Conservation (phyloP, 2,113 vertebrate species). For the Elgaria multicarinata region DNA sequence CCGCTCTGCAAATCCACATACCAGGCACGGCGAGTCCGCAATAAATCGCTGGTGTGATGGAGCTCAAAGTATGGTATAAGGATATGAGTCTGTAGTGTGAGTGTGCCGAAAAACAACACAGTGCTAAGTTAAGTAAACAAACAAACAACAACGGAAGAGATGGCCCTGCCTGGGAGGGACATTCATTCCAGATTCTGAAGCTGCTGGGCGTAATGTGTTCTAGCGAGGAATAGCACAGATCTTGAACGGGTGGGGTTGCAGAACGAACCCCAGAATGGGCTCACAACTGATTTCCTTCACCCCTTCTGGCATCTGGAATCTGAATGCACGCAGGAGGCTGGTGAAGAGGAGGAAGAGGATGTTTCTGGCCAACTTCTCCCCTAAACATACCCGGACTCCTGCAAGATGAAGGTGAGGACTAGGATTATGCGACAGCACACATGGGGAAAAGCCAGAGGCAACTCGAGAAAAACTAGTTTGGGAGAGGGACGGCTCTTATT, state of each 20-base stretch:
- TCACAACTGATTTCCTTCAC: constrained; percentile 40
- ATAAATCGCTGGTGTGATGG: too few relatives aligned
- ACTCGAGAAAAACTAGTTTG: neutral
- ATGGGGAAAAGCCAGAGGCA: too few relatives aligned
- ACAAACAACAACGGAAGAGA: too few relatives aligned
- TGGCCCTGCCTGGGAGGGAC: neutral
- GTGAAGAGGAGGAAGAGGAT: constrained; percentile 72
- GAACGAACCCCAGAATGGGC: neutral
- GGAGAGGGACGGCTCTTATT: too few relatives aligned
- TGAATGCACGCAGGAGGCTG: constrained; percentile 59
- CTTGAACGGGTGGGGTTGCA: neutral
- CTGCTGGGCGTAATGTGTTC: fast-evolving
- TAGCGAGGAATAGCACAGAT: neutral
- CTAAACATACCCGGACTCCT: constrained; percentile 59
- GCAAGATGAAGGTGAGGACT: constrained; percentile 9
- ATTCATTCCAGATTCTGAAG: too few relatives aligned
- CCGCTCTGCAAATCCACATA: too few relatives aligned
- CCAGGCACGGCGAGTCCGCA: too few relatives aligned
- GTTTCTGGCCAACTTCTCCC: constrained; percentile 62
- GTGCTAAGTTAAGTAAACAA: too few relatives aligned
- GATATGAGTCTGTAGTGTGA: neutral
- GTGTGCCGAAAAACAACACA: neutral
- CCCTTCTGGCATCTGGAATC: constrained; percentile 60
- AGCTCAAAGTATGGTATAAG: neutral
- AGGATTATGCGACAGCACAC: neutral